These are phyloP conservation scores for Nymphalis polychloros DNA, from an alignment of 2,888 invertebrate species.

Conservation along the genomic window DNA sequence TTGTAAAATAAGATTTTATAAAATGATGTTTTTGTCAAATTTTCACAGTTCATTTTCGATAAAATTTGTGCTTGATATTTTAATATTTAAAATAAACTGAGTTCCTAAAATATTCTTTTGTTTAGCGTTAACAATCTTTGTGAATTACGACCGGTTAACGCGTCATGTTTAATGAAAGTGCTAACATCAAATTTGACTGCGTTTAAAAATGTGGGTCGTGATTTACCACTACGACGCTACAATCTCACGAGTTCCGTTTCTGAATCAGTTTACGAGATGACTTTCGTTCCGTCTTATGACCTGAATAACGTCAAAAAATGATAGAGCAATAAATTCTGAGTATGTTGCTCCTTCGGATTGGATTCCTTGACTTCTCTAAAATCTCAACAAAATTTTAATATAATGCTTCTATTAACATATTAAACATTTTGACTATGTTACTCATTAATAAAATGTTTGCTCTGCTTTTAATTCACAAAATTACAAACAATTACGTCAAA, in stretches of 20 bases:
- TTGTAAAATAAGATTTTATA: background rate
- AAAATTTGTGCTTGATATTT: too few relatives aligned
- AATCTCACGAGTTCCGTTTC: conserved; percentile 43
- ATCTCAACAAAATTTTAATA: too few relatives aligned
- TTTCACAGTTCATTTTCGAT: too few relatives aligned
- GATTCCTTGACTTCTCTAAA: too few relatives aligned
- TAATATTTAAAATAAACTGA: background rate
- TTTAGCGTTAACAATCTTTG: too few relatives aligned
- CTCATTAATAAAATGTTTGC: background rate
- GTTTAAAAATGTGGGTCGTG: conserved; percentile 42
- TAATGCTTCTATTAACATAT: background rate
- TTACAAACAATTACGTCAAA: too few relatives aligned
- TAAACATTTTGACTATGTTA: background rate
- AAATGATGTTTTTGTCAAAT: background rate
- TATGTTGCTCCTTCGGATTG: background rate
- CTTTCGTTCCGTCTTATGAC: conserved; percentile 32
- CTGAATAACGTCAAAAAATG: conserved; percentile 22
- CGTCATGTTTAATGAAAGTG: conserved; percentile 26
- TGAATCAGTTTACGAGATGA: conserved; percentile 44
- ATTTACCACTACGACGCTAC: conserved; percentile 40
- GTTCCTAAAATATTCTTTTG: too few relatives aligned
- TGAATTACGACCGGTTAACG: background rate
- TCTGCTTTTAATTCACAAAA: background rate
- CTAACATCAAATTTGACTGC: conserved; percentile 26
- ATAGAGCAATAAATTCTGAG: conserved; percentile 8